Conservation (phyloP, 2,113 vertebrate genomes). For the Trinectes maculatus region DNA sequence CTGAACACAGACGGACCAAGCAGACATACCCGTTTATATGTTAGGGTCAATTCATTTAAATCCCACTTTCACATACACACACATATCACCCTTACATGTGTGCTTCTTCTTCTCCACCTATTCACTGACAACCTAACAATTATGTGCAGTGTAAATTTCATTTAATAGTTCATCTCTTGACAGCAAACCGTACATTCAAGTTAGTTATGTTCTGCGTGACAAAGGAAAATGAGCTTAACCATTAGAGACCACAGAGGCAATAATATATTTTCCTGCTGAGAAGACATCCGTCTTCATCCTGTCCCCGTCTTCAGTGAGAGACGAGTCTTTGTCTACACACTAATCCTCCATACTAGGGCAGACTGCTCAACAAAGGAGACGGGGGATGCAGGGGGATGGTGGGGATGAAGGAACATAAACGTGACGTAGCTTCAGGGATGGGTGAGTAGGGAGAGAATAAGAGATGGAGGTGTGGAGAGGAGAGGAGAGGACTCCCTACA, state of each 20-base stretch:
- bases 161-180: conserved; percentile 51
- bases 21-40: neutral
- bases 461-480: conserved; percentile 1
- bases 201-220: conserved; percentile 38
- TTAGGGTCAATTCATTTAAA: too few relatives aligned
- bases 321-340: conserved; percentile 59
- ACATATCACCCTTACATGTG: neutral
- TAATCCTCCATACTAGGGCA: conserved; percentile 58
- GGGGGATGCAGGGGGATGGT: conserved; percentile 2
- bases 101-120: neutral
- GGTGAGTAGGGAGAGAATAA: conserved; percentile 6
- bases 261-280: conserved; percentile 47
- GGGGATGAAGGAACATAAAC: too few relatives aligned
- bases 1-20: neutral
- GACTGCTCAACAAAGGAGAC: conserved; percentile 16
- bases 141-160: conserved; percentile 3
- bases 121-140: neutral
- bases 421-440: too few relatives aligned
- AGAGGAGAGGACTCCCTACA: conserved; percentile 21
- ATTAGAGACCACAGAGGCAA: conserved; percentile 44
- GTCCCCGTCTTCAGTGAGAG: conserved; percentile 33
- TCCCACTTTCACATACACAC: too few relatives aligned
- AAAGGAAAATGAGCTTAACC: conserved; percentile 39
- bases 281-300: conserved; percentile 47
- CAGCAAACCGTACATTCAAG: conserved; percentile 17